Evolutionary conservation across 2,113 vertebrate genomes (phyloP).

Genomic region (Ptilonorhynchus violaceus): DNA sequence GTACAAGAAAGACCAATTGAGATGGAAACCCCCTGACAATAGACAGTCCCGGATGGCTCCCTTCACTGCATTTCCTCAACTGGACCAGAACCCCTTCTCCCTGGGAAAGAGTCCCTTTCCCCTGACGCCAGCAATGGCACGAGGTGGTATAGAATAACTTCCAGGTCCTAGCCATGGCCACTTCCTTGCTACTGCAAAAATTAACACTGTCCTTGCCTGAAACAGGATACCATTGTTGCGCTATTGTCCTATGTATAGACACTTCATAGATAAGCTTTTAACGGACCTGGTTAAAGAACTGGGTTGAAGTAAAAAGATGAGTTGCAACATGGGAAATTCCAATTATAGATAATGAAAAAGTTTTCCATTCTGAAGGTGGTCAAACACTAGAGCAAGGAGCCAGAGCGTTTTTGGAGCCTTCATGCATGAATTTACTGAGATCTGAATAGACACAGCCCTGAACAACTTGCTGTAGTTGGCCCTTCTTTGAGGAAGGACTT

Average conservation of each 20-base stretch:
- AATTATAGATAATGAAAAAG: background rate
- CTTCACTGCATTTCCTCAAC: rapidly evolving
- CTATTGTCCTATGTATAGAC: background rate
- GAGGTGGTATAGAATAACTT: background rate
- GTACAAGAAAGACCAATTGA: background rate
- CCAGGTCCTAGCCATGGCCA: background rate
- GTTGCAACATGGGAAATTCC: background rate
- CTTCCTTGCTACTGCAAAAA: background rate
- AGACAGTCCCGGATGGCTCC: too few species aligned
- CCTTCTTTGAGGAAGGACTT: background rate
- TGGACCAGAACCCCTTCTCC: background rate
- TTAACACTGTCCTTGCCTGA: background rate
- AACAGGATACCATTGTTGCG: rapidly evolving
- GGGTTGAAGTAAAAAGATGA: background rate
- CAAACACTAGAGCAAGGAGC: background rate
- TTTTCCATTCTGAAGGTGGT: background rate
- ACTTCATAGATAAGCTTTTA: background rate
- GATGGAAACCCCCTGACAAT: rapidly evolving
- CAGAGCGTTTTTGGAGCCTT: background rate
- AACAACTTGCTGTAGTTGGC: background rate
- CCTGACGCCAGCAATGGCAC: background rate
- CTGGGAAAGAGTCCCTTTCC: background rate
- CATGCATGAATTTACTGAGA: background rate
- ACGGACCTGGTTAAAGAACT: background rate
- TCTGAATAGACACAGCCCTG: background rate